Evolutionary conservation across 2,888 invertebrate genomes (phyloP).

Genomic region (Drosophila infuscata): DNA sequence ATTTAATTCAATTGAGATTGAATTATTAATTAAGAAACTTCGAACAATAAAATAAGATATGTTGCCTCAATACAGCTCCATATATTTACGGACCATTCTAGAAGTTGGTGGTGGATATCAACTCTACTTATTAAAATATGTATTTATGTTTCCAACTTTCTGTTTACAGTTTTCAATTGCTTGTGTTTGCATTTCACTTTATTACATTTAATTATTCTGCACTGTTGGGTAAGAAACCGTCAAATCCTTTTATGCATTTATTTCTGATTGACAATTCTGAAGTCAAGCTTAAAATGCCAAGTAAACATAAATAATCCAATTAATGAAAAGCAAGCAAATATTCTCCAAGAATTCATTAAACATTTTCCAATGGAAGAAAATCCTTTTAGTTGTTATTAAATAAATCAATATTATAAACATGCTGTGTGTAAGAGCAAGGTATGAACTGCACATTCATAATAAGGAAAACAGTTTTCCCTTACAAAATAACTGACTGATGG

Average conservation of each 20-base stretch:
- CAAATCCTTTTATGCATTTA: conserved; percentile 23
- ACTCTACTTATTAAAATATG: neutral
- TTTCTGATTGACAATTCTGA: conserved; percentile 3
- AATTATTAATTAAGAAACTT: neutral
- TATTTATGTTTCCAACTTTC: conserved; percentile 10
- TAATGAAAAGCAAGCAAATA: conserved; percentile 19
- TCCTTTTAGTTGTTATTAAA: conserved; percentile 12
- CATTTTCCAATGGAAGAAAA: neutral
- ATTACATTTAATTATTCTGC: conserved; percentile 28
- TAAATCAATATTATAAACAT: neutral
- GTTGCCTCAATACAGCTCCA: neutral
- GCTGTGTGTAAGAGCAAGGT: neutral
- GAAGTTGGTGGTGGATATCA: neutral
- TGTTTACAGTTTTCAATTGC: conserved; percentile 11
- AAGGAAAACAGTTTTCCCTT: neutral
- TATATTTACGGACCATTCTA: neutral
- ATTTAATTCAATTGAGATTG: neutral
- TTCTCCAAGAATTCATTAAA: neutral
- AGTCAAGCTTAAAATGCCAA: conserved; percentile 12
- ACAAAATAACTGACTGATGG: neutral
- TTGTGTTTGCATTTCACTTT: conserved; percentile 14
- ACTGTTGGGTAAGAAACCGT: conserved; percentile 1
- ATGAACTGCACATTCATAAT: neutral
- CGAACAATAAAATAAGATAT: neutral
- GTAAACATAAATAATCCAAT: conserved; percentile 34